Evolutionary conservation across 2,888 invertebrate species (phyloP).

Genomic region (Lithophane semibrunnea): DNA sequence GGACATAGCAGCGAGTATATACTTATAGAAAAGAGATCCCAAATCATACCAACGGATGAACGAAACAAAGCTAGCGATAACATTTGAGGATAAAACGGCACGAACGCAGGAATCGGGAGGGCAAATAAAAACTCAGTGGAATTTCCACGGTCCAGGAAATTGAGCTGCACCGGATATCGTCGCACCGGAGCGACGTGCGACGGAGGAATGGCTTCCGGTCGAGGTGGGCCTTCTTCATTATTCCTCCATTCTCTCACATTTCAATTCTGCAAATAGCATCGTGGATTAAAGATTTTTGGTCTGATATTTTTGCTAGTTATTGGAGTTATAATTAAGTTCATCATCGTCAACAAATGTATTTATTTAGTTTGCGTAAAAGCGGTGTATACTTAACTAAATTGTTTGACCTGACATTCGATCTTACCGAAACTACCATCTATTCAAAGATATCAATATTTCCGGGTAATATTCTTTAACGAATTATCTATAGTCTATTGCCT

Average conservation of each 20-base stretch:
- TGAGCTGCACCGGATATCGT: constrained; percentile 89
- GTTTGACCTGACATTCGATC: background rate
- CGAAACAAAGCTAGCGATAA: constrained; percentile 65
- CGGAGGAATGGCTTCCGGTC: constrained; percentile 86
- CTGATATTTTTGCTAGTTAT: constrained; percentile 26
- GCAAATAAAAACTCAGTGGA: constrained; percentile 83
- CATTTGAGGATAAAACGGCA: constrained; percentile 72
- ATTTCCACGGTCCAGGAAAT: constrained; percentile 87
- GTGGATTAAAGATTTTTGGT: constrained; percentile 19
- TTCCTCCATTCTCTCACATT: constrained; percentile 78
- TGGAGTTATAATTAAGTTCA: constrained; percentile 9
- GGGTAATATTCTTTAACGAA: background rate
- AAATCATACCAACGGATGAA: constrained; percentile 61
- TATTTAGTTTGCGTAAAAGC: background rate
- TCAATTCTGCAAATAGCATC: constrained; percentile 66
- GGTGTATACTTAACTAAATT: background rate
- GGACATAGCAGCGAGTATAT: constrained; percentile 31
- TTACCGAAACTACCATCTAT: background rate
- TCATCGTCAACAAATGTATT: background rate
- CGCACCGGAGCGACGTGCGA: constrained; percentile 87
- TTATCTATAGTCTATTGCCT: background rate
- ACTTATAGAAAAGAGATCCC: constrained; percentile 59
- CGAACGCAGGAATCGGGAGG: constrained; percentile 76
- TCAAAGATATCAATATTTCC: no score
- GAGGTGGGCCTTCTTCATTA: constrained; percentile 85